phyloP scores from a whole-genome alignment of 2,888 invertebrate genomes.

The Hybos culiciformis region DNA sequence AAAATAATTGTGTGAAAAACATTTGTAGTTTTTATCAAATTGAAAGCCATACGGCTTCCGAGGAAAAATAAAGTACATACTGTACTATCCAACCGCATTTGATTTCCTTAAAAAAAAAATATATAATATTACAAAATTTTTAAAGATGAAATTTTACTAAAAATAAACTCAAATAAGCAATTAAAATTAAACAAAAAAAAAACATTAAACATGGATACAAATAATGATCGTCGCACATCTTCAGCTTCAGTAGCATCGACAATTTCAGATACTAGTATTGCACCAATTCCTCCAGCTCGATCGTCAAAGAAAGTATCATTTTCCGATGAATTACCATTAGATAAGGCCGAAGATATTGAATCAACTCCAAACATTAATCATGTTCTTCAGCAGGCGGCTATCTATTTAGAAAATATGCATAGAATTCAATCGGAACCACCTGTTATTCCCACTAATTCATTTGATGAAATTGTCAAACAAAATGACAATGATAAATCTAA shows the following conservation, averaged over 20 bases:
- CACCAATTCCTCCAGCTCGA: conserved; percentile 26
- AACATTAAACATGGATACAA: background rate
- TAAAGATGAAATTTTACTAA: background rate
- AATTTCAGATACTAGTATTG: conserved; percentile 25
- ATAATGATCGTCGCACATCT: background rate
- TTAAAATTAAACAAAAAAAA: background rate
- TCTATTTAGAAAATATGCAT: conserved; percentile 31
- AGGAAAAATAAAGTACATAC: background rate
- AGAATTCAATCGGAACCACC: conserved; percentile 13
- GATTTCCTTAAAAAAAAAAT: too few species aligned
- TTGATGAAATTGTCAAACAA: too few species aligned
- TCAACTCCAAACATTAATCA: conserved; percentile 16
- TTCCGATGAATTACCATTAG: conserved; percentile 28
- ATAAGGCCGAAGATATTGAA: conserved; percentile 8
- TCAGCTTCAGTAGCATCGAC: conserved; percentile 19
- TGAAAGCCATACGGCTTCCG: too few species aligned
- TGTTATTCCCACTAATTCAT: background rate
- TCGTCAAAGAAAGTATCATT: conserved; percentile 35
- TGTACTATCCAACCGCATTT: too few species aligned
- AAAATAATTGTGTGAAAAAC: background rate
- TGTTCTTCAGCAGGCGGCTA: conserved; percentile 26
- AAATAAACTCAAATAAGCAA: background rate
- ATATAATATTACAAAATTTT: background rate
- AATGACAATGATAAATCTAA: too few species aligned
- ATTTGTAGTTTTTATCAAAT: background rate